phyloP scores from a whole-genome alignment of 64 coral and sea anemone genomes.

The Montipora capricornis region DNA sequence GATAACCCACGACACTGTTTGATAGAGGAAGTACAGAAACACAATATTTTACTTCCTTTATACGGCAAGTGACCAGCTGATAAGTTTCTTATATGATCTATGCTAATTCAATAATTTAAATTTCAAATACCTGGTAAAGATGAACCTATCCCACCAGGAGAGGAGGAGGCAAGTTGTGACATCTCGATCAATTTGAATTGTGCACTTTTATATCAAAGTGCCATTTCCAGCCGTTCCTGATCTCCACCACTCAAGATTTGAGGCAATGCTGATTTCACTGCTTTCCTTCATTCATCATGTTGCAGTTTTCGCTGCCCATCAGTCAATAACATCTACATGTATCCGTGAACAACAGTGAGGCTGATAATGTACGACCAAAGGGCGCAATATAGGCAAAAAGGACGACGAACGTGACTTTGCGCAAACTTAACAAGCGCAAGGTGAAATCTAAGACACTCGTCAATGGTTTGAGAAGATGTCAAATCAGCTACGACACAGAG shows the following conservation, averaged over 20 bases:
- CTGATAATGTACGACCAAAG: neutral
- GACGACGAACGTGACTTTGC: neutral
- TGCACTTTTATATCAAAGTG: neutral
- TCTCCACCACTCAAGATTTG: neutral
- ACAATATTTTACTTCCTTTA: neutral
- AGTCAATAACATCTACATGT: neutral
- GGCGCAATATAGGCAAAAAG: neutral
- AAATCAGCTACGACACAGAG: neutral
- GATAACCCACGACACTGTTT: constrained; percentile 83
- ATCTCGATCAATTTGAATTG: neutral
- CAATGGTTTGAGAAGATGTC: neutral
- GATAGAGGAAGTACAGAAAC: neutral
- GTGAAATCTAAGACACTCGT: neutral
- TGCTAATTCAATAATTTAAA: neutral
- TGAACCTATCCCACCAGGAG: constrained; percentile 14
- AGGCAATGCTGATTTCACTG: neutral
- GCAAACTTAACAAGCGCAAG: neutral
- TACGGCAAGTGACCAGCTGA: no score
- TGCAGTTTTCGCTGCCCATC: neutral
- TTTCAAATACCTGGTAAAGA: neutral
- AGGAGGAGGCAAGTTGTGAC: constrained; percentile 18
- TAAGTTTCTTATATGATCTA: neutral
- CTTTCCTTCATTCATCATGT: neutral
- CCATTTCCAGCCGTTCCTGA: neutral
- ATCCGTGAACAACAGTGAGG: neutral